Conservation (phyloP, 2,113 vertebrate genomes). For the Seriola quinqueradiata region DNA sequence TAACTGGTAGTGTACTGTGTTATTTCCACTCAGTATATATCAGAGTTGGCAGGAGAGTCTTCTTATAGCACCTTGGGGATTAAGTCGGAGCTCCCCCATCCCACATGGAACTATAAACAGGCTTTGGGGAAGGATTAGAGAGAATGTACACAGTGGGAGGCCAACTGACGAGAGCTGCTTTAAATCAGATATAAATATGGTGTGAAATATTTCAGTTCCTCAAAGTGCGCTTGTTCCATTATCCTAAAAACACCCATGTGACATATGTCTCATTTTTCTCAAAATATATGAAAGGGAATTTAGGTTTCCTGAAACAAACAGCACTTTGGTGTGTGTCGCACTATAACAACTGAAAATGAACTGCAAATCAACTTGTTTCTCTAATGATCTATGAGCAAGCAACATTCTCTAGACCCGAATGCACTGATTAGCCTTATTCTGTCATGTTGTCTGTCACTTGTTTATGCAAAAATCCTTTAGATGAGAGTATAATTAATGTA, state of each 20-base stretch:
- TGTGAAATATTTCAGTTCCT: conserved; percentile 48
- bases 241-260: conserved; percentile 26
- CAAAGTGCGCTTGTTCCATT: conserved; percentile 35
- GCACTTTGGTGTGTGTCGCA: not conserved
- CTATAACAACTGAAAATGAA: not conserved
- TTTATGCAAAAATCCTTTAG: not conserved
- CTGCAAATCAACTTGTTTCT: conserved; percentile 1
- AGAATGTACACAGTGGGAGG: conserved; percentile 63
- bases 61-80: conserved; percentile 75
- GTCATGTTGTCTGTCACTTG: conserved; percentile 20
- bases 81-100: conserved; percentile 59
- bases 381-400: not conserved
- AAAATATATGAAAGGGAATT: conserved; percentile 3
- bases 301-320: conserved; percentile 16
- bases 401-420: not conserved
- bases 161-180: conserved; percentile 59
- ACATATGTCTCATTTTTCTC: not conserved
- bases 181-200: conserved; percentile 70
- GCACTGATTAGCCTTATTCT: conserved; percentile 23
- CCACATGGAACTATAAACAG: conserved; percentile 73
- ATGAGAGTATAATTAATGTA: conserved; percentile 9
- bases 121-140: conserved; percentile 72
- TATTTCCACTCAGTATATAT: conserved; percentile 54
- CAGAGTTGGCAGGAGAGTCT: conserved; percentile 63
- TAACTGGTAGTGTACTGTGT: conserved; percentile 31